Conservation (phyloP, 2,113 vertebrate species). For the Cinclus cinclus region DNA sequence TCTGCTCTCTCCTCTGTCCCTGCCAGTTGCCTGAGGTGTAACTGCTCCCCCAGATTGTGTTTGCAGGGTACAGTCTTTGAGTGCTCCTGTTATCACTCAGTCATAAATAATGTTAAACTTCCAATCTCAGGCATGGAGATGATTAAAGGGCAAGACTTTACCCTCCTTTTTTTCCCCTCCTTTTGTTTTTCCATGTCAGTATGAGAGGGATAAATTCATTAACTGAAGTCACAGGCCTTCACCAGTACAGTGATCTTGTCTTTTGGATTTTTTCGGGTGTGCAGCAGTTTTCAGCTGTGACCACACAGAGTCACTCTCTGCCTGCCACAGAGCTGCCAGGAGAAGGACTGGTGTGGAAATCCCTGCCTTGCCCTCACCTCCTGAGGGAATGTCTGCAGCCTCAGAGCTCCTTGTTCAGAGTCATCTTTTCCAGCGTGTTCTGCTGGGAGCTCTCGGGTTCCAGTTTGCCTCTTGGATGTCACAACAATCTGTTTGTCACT, state of each 20-base stretch:
- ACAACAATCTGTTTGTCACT: not conserved
- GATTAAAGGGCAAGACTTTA: not conserved
- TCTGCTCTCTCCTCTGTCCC: not conserved
- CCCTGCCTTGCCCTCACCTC: not conserved
- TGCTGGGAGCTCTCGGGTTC: not conserved
- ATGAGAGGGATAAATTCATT: not conserved
- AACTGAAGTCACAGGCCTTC: not conserved
- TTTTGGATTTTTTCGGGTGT: not conserved
- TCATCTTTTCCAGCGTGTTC: not conserved
- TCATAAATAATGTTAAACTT: not conserved
- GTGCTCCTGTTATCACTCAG: not conserved
- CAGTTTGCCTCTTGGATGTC: not conserved
- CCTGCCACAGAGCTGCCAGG: not conserved
- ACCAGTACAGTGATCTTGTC: accelerated
- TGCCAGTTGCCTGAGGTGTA: not conserved
- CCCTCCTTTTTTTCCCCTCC: not conserved
- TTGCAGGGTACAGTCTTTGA: not conserved
- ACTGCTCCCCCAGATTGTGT: not conserved
- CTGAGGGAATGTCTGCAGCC: not conserved
- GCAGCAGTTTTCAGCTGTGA: not conserved
- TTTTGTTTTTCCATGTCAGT: no score
- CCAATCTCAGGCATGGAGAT: not conserved
- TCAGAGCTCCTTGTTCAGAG: not conserved
- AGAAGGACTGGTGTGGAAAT: not conserved
- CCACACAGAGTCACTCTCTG: slow-evolving; percentile 47